Evolutionary conservation across 53 echinoderm and acorn worm genomes (phyloP).

Genomic region (Henricia sp.): DNA sequence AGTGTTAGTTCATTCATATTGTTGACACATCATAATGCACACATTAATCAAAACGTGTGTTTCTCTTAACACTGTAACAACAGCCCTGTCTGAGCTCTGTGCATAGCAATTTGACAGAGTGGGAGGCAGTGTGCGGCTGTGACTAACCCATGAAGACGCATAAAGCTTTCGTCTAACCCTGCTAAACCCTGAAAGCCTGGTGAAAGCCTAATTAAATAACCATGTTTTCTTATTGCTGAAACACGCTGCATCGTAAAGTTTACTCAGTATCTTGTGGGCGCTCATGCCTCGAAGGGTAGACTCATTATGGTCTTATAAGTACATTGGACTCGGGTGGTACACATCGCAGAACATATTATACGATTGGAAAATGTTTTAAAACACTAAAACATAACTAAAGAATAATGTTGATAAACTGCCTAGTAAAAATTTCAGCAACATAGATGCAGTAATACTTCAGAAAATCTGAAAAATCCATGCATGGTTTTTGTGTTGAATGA

Average conservation of each 20-base stretch:
- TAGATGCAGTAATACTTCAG: too few relatives aligned
- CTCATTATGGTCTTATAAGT: slow-evolving; percentile 12
- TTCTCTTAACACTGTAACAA: neutral
- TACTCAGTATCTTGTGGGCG: slow-evolving; percentile 28
- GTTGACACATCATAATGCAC: neutral
- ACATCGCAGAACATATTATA: slow-evolving; percentile 15
- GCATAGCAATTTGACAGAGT: neutral
- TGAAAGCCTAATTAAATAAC: slow-evolving; percentile 18
- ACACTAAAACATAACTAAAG: too few relatives aligned
- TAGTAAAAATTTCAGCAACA: too few relatives aligned
- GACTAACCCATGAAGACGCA: too few relatives aligned
- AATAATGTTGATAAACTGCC: too few relatives aligned
- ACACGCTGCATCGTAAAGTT: neutral
- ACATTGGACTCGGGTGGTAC: slow-evolving; percentile 1
- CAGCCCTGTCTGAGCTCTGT: too few relatives aligned
- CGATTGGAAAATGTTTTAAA: too few relatives aligned
- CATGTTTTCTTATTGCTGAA: slow-evolving; percentile 11
- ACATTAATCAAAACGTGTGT: slow-evolving; percentile 5
- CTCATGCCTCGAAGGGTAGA: too few relatives aligned
- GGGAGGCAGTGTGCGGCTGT: neutral
- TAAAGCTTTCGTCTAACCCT: too few relatives aligned
- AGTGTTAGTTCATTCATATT: neutral
- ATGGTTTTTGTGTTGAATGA: too few relatives aligned
- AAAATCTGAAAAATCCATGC: too few relatives aligned
- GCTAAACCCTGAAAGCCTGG: neutral